These are phyloP conservation scores for Polydrusus tereticollis DNA, from an alignment of 2,888 invertebrate genomes.

Conservation along the genomic window DNA sequence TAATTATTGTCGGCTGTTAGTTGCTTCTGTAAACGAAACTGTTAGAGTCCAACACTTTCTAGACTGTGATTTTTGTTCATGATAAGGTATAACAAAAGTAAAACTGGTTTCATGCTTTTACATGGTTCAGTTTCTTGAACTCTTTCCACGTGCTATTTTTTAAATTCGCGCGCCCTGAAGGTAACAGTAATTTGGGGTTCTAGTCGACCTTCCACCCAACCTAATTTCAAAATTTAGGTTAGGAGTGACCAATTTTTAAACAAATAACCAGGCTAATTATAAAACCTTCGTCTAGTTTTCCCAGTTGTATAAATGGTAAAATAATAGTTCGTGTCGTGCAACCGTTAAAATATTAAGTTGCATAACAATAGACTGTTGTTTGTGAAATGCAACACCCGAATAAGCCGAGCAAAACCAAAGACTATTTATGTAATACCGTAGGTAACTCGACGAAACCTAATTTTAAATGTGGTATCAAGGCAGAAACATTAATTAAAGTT, in stretches of 20 bases:
- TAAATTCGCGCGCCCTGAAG: too few species aligned
- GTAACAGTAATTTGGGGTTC: too few species aligned
- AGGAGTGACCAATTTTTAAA: too few species aligned
- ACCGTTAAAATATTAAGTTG: constrained; percentile 11
- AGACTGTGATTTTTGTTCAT: constrained; percentile 3
- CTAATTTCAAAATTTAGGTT: too few species aligned
- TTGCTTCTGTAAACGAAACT: constrained; percentile 13
- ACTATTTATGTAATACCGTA: neutral
- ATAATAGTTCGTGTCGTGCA: constrained; percentile 5
- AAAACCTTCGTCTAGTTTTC: neutral
- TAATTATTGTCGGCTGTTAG: too few species aligned
- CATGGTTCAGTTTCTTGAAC: constrained; percentile 11
- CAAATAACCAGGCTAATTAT: neutral
- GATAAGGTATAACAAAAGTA: constrained; percentile 8
- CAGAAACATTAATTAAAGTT: neutral
- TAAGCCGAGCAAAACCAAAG: constrained; percentile 10
- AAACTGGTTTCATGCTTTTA: neutral
- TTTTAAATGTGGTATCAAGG: neutral
- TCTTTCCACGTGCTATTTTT: neutral
- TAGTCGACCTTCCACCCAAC: too few species aligned
- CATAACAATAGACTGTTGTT: constrained; percentile 5
- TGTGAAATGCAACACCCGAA: constrained; percentile 5
- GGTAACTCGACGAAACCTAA: neutral
- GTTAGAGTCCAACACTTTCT: neutral
- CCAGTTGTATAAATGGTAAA: constrained; percentile 4